Evolutionary conservation across 2,797 vertebrate genomes (phyloP), one percentile per base, ranked within the genome.

Genomic region (Morus bassanus): DNA sequence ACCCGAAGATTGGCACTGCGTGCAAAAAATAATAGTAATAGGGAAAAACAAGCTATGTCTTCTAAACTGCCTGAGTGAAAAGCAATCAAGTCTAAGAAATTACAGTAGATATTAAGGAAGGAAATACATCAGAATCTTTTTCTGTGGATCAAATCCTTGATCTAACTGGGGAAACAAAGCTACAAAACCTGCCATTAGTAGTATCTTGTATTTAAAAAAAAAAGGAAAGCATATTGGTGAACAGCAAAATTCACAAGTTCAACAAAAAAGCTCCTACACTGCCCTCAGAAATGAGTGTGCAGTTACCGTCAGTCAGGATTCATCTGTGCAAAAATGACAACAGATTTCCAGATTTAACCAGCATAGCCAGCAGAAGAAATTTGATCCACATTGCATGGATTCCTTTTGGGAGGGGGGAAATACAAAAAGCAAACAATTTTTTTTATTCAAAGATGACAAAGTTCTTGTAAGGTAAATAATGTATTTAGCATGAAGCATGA

Each of bases 401-500:
- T 98, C 97, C 97, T 97, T 98, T 92, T 73, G 84, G 85, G 91
- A 63, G 73, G 41, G 68, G 94, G 94, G 91, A 24, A 37, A 98
- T 98, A 98, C 98, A 98, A 98, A 98, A 97, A 98, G 98, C 97
- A 98, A 98, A 97, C 93, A 79, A 95, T 93, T 93, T 92, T 98
- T 99, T 99, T 99, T 98, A 99, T 99, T 99, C 98, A 99, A 98
- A 99, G 98, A 98, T 97, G 97, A 98, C 97, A 98, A 98, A 98
- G 98, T 99, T 99, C 99, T 99, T 99, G 99, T 99, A 99, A 99
- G 99, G 99, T 99, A 99, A 99, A 99, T 98, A 94, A 99, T 99
- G 99, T 99, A 99, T 99, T 99, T 99, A 99, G 99, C 99, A 99
- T 99, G 99, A 99, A 99, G 99, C 99, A 99, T 99, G 99, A 99